These are phyloP conservation scores for Synchiropus splendidus DNA, from an alignment of 2,113 vertebrate species.

Conservation along the genomic window DNA sequence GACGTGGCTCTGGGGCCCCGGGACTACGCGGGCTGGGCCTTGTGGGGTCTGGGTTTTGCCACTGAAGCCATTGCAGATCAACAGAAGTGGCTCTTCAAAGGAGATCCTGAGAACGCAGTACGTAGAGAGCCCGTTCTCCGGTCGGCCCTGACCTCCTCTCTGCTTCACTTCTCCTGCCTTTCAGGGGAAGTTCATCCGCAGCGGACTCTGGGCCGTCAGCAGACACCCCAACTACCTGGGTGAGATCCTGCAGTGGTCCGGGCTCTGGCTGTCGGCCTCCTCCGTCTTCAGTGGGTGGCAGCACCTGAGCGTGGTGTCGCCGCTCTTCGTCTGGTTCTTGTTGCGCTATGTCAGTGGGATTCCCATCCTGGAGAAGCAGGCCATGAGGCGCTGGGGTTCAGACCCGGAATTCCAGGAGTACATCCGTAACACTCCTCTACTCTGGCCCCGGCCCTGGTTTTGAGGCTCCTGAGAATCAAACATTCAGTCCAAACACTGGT, in stretches of 20 bases:
- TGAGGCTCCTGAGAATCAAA: no score
- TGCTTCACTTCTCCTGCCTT: not conserved
- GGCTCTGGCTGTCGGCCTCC: slow-evolving; percentile 69
- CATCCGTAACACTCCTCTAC: slow-evolving; percentile 63
- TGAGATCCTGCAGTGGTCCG: slow-evolving; percentile 75
- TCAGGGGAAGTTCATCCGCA: slow-evolving; percentile 72
- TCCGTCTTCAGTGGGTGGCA: slow-evolving; percentile 64
- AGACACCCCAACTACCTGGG: slow-evolving; percentile 74
- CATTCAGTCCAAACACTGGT: no score
- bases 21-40: slow-evolving; percentile 69
- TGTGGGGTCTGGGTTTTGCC: slow-evolving; percentile 68
- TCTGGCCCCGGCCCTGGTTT: slow-evolving; percentile 61
- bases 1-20: slow-evolving; percentile 57
- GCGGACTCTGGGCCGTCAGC: slow-evolving; percentile 71
- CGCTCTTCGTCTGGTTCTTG: slow-evolving; percentile 72
- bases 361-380: slow-evolving; percentile 70
- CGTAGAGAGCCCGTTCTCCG: slow-evolving; percentile 17
- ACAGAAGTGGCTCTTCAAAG: slow-evolving; percentile 73
- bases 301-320: slow-evolving; percentile 60
- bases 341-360: slow-evolving; percentile 67
- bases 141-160: not conserved
- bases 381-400: slow-evolving; percentile 63
- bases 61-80: slow-evolving; percentile 69
- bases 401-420: slow-evolving; percentile 62
- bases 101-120: slow-evolving; percentile 65